Evolutionary conservation across 1,140 invertebrate genomes (phyloP).

Genomic region (Dreissena rostriformis): DNA sequence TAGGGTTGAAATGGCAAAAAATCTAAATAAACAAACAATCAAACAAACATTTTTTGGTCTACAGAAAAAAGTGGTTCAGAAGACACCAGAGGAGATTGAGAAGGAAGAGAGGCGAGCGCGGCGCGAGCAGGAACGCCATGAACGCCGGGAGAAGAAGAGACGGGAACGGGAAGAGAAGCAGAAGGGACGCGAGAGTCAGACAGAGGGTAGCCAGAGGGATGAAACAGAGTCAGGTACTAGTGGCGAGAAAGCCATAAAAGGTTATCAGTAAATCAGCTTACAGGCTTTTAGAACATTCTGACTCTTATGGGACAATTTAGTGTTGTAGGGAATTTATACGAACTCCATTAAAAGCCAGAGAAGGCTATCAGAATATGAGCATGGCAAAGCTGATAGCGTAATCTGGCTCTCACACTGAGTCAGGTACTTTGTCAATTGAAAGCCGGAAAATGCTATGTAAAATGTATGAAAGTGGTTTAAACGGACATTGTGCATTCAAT

Average conservation of each 20-base stretch:
- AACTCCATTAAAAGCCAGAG: too few species aligned
- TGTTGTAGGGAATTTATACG: background rate
- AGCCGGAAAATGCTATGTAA: too few species aligned
- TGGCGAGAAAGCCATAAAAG: background rate
- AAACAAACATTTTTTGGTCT: background rate
- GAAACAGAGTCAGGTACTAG: constrained; percentile 41
- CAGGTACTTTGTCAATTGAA: too few species aligned
- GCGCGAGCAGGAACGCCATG: constrained; percentile 40
- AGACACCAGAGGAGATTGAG: constrained; percentile 64
- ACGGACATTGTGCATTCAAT: too few species aligned
- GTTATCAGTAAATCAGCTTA: too few species aligned
- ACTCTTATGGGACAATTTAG: background rate
- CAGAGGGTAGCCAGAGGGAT: constrained; percentile 36
- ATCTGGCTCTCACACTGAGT: too few species aligned
- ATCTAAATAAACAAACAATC: too few species aligned
- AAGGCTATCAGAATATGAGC: too few species aligned
- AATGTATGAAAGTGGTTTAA: too few species aligned
- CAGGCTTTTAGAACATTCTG: background rate
- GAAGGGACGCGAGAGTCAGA: constrained; percentile 19
- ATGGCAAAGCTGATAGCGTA: too few species aligned
- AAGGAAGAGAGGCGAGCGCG: constrained; percentile 58
- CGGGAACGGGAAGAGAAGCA: constrained; percentile 44
- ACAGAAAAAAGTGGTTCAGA: constrained; percentile 49
- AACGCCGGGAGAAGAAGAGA: constrained; percentile 61
- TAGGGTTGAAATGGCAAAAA: too few species aligned